phyloP scores from a whole-genome alignment of 2,113 vertebrate species.

The Syngnathus scovelli region DNA sequence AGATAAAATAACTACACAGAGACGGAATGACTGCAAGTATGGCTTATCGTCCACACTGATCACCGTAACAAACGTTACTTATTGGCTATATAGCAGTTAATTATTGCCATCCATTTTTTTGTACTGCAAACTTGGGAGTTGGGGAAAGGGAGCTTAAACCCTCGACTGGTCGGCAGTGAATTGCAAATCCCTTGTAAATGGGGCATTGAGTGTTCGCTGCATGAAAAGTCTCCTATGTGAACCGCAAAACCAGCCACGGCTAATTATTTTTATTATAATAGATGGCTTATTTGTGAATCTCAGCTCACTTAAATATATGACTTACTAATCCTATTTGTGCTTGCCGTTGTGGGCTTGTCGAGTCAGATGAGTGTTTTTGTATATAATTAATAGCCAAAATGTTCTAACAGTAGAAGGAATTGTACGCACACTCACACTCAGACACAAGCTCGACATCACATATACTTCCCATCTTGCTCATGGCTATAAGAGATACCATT shows the following conservation, averaged over 20 bases:
- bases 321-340: background rate
- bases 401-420: background rate
- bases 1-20: background rate
- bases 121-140: background rate
- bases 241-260: background rate
- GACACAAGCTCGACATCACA: conserved; percentile 19
- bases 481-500: conserved; percentile 37
- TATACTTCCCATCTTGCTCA: conserved; percentile 48
- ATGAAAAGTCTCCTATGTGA: background rate
- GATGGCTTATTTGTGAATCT: background rate
- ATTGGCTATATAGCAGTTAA: background rate
- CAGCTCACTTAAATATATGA: background rate
- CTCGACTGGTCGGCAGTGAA: background rate
- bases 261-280: background rate
- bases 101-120: too few relatives aligned
- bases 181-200: background rate
- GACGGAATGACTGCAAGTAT: background rate
- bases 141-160: too few relatives aligned
- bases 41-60: background rate
- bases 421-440: too few relatives aligned
- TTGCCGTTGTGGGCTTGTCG: background rate
- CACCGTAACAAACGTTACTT: background rate
- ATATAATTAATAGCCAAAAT: conserved; percentile 14
- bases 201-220: background rate
- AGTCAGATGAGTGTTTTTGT: background rate